Base-by-base conservation (phyloP, 2,113 vertebrate genomes). In the Nanorana parkeri region DNA sequence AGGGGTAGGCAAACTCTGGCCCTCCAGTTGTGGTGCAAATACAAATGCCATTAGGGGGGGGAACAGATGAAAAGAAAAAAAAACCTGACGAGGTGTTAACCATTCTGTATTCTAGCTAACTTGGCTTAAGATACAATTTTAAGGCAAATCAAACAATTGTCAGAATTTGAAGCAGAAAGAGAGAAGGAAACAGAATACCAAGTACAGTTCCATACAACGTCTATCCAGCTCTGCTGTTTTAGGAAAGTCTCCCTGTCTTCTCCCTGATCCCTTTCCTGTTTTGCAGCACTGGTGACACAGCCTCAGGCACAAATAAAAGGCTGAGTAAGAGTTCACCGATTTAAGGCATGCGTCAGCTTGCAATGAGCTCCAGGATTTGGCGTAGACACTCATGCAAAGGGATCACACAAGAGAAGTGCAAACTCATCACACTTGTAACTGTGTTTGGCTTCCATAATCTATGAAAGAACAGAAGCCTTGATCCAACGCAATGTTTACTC, bases 311-410 rank as follows among this genome's bases (percentile, higher is more conserved):
- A 52, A 74, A 24, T 52, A 71, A 81, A 81, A 52, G 61, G 69
- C 80, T 81, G 80, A 83, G 69, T 68, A 74, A 75, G 61, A 66
- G 63, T 68, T 83, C 71, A 83, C 63, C 54, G 19, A 23, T 60
- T 56, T 32, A 68, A 68, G 47, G 63, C 80, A 60, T 36, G 80
- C 54, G 32, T 36, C n/a, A 68, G 63, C 80, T 76, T 76, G 80
- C 29, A 66, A 7, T 5, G n/a, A 73, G 61, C 26, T 64, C 24
- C 60, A 55, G 60, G 69, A 56, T 81, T 74, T 74, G 80, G 68
- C 41, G 52, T 23, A 51, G 29, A 28, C 8, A 58, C 47, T 28
- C 58, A 65, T 73, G 56, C 58, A 51, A 74, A 47, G 55, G 68
- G 23, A 60, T 67, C 68, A 58, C 56, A 71, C 23, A 54, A 61